Evolutionary conservation across 1,140 invertebrate genomes (phyloP).

Genomic region (Solenopsis invicta): DNA sequence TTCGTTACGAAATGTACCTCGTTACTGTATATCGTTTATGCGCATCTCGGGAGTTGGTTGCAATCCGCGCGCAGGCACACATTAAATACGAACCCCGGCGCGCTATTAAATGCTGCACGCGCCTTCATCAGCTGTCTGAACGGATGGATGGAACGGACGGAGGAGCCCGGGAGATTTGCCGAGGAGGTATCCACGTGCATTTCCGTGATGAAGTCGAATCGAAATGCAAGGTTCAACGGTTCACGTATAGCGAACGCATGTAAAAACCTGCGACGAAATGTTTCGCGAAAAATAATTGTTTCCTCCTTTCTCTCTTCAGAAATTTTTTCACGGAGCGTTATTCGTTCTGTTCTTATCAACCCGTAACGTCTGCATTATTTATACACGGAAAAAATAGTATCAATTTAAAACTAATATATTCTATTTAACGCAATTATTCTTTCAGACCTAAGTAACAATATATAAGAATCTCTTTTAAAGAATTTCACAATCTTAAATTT

Average conservation of each 20-base stretch:
- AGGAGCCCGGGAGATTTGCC: slow-evolving; percentile 39
- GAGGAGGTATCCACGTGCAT: slow-evolving; percentile 23
- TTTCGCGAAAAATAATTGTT: slow-evolving; percentile 8
- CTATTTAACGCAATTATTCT: no score
- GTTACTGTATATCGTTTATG: background rate
- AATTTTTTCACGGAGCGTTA: background rate
- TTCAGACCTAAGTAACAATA: no score
- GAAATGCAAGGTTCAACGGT: slow-evolving; percentile 37
- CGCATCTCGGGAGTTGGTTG: slow-evolving; percentile 30
- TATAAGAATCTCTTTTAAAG: no score
- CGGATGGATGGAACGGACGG: slow-evolving; percentile 27
- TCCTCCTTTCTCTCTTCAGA: no score
- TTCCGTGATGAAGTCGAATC: slow-evolving; percentile 42
- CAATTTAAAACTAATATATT: no score
- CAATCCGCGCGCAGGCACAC: slow-evolving; percentile 42
- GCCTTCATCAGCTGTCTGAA: slow-evolving; percentile 29
- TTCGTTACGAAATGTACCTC: background rate
- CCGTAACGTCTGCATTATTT: background rate
- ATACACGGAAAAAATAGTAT: no score
- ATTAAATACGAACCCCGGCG: slow-evolving; percentile 40
- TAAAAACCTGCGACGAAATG: background rate
- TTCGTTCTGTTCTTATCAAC: background rate
- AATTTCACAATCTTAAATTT: no score
- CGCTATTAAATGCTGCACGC: slow-evolving; percentile 53
- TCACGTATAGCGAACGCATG: background rate